These are phyloP conservation scores for Ennomos quercinarius DNA, from an alignment of 2,888 invertebrate genomes.

Conservation along the genomic window DNA sequence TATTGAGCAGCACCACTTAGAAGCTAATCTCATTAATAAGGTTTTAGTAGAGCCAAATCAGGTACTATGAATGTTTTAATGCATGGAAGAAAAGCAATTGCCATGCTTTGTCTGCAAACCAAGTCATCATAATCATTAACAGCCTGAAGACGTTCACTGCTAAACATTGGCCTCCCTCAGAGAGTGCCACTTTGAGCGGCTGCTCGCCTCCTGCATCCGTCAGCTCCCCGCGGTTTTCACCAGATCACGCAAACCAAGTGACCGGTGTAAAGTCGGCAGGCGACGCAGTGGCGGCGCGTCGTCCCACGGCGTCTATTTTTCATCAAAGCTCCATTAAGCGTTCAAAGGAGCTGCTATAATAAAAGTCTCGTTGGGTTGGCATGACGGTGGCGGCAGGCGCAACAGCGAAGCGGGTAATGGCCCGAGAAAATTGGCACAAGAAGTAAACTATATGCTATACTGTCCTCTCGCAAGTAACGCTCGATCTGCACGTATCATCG, in stretches of 20 bases:
- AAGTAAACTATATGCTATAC: conserved; percentile 25
- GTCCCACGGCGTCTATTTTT: conserved; percentile 29
- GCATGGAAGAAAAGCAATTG: too few relatives aligned
- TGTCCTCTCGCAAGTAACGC: conserved; percentile 7
- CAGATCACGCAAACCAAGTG: too few relatives aligned
- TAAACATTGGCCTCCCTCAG: too few relatives aligned
- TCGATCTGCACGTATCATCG: neutral
- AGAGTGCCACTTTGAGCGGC: too few relatives aligned
- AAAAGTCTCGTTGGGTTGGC: conserved; percentile 16
- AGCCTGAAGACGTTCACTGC: too few relatives aligned
- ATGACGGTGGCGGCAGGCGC: conserved; percentile 39
- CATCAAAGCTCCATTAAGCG: conserved; percentile 38
- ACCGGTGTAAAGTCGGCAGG: neutral
- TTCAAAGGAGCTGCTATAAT: conserved; percentile 22
- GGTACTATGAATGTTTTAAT: too few relatives aligned
- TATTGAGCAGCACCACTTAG: neutral
- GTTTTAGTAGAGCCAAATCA: too few relatives aligned
- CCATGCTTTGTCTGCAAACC: too few relatives aligned
- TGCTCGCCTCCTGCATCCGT: too few relatives aligned
- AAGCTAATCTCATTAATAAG: neutral
- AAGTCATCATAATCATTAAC: too few relatives aligned
- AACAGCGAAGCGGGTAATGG: conserved; percentile 29
- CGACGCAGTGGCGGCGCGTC: conserved; percentile 1
- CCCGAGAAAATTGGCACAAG: conserved; percentile 27
- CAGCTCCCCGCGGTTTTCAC: too few relatives aligned